Evolutionary conservation across 1,140 invertebrate species (phyloP), one percentile per base, ranked within the genome.

Genomic region (Heliothis virescens): DNA sequence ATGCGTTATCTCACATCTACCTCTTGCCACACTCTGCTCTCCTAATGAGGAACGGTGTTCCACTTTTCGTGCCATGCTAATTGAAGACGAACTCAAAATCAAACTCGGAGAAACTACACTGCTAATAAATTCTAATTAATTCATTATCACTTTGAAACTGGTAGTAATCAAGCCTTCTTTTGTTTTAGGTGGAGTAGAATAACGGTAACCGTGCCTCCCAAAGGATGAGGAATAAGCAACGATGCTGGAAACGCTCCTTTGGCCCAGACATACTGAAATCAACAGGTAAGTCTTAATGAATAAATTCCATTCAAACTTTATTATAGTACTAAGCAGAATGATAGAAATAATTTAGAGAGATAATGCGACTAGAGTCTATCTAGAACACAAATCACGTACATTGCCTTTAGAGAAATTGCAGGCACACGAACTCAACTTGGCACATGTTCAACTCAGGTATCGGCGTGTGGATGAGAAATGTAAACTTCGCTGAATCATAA

Each of bases 201-300:
- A 84, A 79, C 76, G 79, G 83, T 82, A 59, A n/a, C 62, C 72
- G 86, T 84, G 90, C 87, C 87, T 88, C 79, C 78, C 89, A 92
- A 94, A 93, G 90, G 88, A 94, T 94, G 93, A 93, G 87, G 93
- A 92, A 90, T 91, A 93, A 91, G 88, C 91, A 92, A 85, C 87
- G 88, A 86, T 87, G 87, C 83, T 87, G 90, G 89, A 83, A 88
- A 79, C 87, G 82, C 82, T 87, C 82, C 85, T 90, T 91, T 86
- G 86, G 85, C 83, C 86, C 86, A 71, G 84, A 91, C 81, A 86
- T 84, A 82, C 83, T 90, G 62, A 87, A 92, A 87, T 81, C 91
- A 89, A 92, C 90, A 94, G 92, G 92, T 94, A 65, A 81, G 85
- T 83, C 34, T 71, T 34, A 48, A 26, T n/a, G 21, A 71, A 71